Conservation (phyloP, 2,888 invertebrate species). For the Xanthorhoe spadicearia region DNA sequence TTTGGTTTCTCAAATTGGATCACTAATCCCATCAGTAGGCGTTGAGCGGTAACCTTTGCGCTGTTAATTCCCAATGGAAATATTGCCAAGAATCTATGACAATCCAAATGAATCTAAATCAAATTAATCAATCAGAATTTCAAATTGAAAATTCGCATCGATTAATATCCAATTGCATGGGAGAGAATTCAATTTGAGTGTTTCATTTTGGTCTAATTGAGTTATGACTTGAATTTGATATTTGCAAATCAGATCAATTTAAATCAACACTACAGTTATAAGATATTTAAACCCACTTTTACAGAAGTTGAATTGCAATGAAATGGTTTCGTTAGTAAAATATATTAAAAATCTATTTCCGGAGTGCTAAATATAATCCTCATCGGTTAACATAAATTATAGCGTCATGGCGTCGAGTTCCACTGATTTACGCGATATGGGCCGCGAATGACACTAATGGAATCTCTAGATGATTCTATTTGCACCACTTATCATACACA, state of each 20-base stretch:
- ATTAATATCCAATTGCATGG: background rate
- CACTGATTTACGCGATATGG: constrained; percentile 44
- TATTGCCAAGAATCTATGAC: background rate
- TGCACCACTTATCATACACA: background rate
- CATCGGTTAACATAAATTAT: constrained; percentile 44
- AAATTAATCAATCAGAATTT: background rate
- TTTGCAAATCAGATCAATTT: no score
- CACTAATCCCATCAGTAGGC: background rate
- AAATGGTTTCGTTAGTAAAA: background rate
- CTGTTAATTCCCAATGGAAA: background rate
- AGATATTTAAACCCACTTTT: no score
- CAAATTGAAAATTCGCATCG: background rate
- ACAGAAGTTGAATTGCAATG: no score
- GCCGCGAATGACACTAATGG: constrained; percentile 32
- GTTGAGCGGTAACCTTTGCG: background rate
- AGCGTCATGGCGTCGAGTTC: constrained; percentile 44
- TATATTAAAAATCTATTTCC: constrained; percentile 16
- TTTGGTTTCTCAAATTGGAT: background rate
- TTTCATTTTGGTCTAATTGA: background rate
- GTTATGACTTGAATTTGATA: background rate
- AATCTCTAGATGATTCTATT: constrained; percentile 27
- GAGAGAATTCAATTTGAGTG: background rate
- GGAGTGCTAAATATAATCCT: constrained; percentile 29
- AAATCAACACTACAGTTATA: no score
- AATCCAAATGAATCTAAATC: background rate